Evolutionary conservation across 2,113 vertebrate species (phyloP).

Genomic region (Chionodraco myersi): DNA sequence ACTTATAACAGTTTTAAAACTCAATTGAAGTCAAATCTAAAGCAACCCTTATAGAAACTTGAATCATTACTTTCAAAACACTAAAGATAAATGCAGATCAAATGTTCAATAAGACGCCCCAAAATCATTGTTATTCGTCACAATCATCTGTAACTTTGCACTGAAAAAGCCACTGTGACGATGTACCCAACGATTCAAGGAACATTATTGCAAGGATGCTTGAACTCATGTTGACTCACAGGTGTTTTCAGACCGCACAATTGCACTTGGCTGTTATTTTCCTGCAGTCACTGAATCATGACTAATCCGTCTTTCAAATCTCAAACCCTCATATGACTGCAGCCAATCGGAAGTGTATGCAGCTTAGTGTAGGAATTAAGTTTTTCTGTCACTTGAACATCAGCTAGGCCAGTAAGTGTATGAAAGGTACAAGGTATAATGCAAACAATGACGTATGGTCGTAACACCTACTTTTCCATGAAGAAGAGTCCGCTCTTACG

Average conservation of each 20-base stretch:
- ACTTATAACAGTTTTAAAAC: too few relatives aligned
- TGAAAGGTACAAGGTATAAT: too few relatives aligned
- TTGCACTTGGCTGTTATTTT: constrained; percentile 20
- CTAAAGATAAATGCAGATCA: too few relatives aligned
- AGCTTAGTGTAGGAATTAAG: not conserved
- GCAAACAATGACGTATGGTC: too few relatives aligned
- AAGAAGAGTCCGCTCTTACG: not conserved
- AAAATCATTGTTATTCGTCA: too few relatives aligned
- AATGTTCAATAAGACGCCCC: too few relatives aligned
- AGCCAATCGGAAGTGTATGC: not conserved
- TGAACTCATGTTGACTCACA: constrained; percentile 51
- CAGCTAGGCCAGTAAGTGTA: not conserved
- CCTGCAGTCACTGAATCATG: constrained; percentile 35
- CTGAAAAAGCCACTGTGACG: not conserved
- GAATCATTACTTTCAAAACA: too few relatives aligned
- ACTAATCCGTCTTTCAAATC: constrained; percentile 23
- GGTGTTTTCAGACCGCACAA: constrained; percentile 42
- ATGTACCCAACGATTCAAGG: constrained; percentile 12
- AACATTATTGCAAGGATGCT: constrained; percentile 39
- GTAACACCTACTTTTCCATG: too few relatives aligned
- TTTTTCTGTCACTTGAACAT: constrained; percentile 19
- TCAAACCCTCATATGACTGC: constrained; percentile 3
- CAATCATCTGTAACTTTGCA: not conserved
- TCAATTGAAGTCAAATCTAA: too few relatives aligned
- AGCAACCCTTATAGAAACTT: too few relatives aligned